Conservation (phyloP, 64 coral and sea anemone species). For the Cladopsammia gracilis region DNA sequence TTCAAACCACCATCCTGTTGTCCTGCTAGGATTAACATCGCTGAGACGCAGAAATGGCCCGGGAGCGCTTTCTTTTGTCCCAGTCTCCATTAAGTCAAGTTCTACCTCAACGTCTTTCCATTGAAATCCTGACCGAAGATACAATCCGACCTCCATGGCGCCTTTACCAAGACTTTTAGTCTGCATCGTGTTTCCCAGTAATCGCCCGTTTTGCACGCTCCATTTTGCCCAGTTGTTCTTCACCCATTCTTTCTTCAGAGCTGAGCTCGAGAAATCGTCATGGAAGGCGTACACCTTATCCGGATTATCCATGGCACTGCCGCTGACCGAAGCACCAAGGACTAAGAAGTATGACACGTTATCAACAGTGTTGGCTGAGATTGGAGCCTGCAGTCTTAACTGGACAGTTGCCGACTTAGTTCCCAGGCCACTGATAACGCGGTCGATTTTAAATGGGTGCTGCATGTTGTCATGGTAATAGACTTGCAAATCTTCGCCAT, state of each 20-base stretch:
- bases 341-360: conserved; percentile 34
- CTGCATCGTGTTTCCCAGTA: conserved; percentile 45
- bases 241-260: conserved; percentile 34
- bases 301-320: conserved; percentile 43
- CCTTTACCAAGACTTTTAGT: no score
- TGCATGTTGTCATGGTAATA: conserved; percentile 12
- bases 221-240: conserved; percentile 58
- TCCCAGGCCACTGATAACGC: conserved; percentile 30
- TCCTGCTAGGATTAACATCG: conserved; percentile 1
- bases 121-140: conserved; percentile 32
- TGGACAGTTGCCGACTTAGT: conserved; percentile 22
- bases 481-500: background rate
- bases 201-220: conserved; percentile 41
- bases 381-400: conserved; percentile 41
- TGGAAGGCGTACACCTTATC: conserved; percentile 51
- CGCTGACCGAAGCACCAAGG: conserved; percentile 25
- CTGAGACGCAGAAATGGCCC: conserved; percentile 73
- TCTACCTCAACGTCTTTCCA: conserved; percentile 74
- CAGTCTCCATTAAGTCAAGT: conserved; percentile 70
- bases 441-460: conserved; percentile 4
- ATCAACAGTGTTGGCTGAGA: conserved; percentile 14
- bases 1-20: conserved; percentile 87
- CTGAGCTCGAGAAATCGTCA: conserved; percentile 57
- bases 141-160: conserved; percentile 19
- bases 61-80: background rate